phyloP scores from a whole-genome alignment of 1,140 invertebrate genomes.

The Drosophila bifasciata region DNA sequence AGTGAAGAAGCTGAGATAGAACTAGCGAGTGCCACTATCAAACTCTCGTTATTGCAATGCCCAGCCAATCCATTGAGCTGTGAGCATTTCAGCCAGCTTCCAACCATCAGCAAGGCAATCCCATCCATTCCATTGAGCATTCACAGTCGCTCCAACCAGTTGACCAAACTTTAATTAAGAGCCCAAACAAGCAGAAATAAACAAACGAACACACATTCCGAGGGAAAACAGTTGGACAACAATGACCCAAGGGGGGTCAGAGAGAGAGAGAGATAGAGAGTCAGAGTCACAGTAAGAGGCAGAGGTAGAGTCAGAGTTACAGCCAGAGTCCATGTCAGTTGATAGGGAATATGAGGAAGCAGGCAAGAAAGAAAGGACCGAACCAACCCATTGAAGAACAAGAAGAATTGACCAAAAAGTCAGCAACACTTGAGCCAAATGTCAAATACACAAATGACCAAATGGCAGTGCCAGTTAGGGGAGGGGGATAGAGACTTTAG shows the following conservation, averaged over 20 bases:
- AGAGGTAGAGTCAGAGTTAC: too few relatives aligned
- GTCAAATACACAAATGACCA: constrained; percentile 78
- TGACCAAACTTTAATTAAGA: constrained; percentile 77
- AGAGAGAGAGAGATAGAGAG: too few relatives aligned
- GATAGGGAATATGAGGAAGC: not conserved
- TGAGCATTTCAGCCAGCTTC: constrained; percentile 1
- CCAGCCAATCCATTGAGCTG: constrained; percentile 29
- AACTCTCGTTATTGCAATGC: constrained; percentile 10
- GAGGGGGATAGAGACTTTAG: not conserved
- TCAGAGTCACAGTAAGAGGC: not conserved
- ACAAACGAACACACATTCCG: constrained; percentile 18
- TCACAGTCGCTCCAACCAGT: constrained; percentile 51
- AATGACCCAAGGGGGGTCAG: constrained; percentile 36
- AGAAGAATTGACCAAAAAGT: constrained; percentile 71
- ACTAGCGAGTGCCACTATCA: not conserved
- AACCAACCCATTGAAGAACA: not conserved
- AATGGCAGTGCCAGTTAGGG: constrained; percentile 11
- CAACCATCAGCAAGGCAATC: constrained; percentile 5
- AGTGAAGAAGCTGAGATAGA: not conserved
- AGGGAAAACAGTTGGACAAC: constrained; percentile 39
- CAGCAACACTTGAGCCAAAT: constrained; percentile 82
- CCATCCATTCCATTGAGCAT: constrained; percentile 48
- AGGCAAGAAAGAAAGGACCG: not conserved
- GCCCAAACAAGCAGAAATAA: constrained; percentile 22
- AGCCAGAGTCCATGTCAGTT: too few relatives aligned